Conservation (phyloP, 2,888 invertebrate species). For the Phyllotreta cruciferae region DNA sequence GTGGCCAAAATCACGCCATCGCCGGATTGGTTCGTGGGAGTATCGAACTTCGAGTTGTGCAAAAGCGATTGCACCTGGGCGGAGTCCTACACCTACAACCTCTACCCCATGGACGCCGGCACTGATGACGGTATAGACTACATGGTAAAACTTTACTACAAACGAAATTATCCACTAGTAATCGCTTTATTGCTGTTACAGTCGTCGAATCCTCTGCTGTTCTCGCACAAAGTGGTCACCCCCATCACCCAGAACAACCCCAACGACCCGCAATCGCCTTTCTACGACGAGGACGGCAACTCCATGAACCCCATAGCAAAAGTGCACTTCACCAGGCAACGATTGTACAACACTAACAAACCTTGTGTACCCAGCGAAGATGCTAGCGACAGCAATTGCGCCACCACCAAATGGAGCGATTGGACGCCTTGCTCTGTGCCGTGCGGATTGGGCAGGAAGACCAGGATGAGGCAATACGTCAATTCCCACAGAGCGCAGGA, state of each 20-base stretch:
- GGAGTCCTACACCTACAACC: slow-evolving; percentile 76
- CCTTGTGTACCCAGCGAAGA: slow-evolving; percentile 65
- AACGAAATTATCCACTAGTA: slow-evolving; percentile 2
- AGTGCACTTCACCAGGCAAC: slow-evolving; percentile 76
- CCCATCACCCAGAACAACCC: slow-evolving; percentile 85
- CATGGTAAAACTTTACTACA: slow-evolving; percentile 69
- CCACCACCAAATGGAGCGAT: slow-evolving; percentile 39
- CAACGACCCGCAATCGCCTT: slow-evolving; percentile 85
- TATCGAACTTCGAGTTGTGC: slow-evolving; percentile 88
- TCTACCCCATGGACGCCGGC: slow-evolving; percentile 94
- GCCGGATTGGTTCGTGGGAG: slow-evolving; percentile 96
- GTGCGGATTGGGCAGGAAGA: slow-evolving; percentile 73
- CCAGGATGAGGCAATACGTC: slow-evolving; percentile 64
- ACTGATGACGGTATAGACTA: slow-evolving; percentile 90
- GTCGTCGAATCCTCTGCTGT: slow-evolving; percentile 80
- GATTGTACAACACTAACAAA: slow-evolving; percentile 72
- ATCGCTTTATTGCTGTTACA: slow-evolving; percentile 48
- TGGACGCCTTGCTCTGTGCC: slow-evolving; percentile 65
- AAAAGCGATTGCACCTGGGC: slow-evolving; percentile 88
- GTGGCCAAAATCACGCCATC: slow-evolving; percentile 94
- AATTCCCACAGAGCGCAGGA: slow-evolving; percentile 26
- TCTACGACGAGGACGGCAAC: slow-evolving; percentile 76
- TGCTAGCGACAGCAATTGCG: slow-evolving; percentile 30
- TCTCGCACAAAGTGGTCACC: slow-evolving; percentile 80
- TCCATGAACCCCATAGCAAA: slow-evolving; percentile 89